Conservation (phyloP, 92 coral and sea anemone genomes). For the Epizoanthus fatuus region DNA sequence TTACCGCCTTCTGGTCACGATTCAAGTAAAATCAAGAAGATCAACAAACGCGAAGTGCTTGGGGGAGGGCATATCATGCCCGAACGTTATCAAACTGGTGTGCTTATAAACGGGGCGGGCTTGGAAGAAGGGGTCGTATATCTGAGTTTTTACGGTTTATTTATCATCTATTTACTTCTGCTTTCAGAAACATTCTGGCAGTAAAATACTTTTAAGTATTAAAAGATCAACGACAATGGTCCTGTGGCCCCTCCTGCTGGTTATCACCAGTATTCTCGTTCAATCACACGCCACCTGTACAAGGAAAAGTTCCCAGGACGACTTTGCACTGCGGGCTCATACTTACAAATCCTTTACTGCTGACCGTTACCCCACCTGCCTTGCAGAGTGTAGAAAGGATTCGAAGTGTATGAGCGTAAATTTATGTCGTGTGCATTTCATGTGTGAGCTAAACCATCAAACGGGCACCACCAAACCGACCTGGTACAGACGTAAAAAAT, state of each 20-base stretch:
- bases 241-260: not conserved
- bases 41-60: too few relatives aligned
- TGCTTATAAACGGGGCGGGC: too few relatives aligned
- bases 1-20: too few relatives aligned
- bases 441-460: slow-evolving; percentile 17
- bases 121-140: too few relatives aligned
- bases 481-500: not conserved
- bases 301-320: not conserved
- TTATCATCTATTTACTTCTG: too few relatives aligned
- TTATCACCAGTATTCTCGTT: not conserved
- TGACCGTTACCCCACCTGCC: not conserved
- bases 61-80: too few relatives aligned
- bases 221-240: not conserved
- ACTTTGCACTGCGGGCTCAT: not conserved
- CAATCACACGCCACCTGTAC: not conserved
- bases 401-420: slow-evolving; percentile 12
- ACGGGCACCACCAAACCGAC: slow-evolving; percentile 7
- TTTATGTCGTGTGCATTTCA: slow-evolving; percentile 6
- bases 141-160: too few relatives aligned
- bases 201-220: not conserved
- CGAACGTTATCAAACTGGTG: too few relatives aligned
- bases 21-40: too few relatives aligned
- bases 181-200: too few relatives aligned
- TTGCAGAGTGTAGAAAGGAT: not conserved
- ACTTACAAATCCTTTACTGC: slow-evolving; percentile 1